These are phyloP conservation scores for Leptopilina clavipes DNA, from an alignment of 1,140 invertebrate genomes.

Conservation along the genomic window DNA sequence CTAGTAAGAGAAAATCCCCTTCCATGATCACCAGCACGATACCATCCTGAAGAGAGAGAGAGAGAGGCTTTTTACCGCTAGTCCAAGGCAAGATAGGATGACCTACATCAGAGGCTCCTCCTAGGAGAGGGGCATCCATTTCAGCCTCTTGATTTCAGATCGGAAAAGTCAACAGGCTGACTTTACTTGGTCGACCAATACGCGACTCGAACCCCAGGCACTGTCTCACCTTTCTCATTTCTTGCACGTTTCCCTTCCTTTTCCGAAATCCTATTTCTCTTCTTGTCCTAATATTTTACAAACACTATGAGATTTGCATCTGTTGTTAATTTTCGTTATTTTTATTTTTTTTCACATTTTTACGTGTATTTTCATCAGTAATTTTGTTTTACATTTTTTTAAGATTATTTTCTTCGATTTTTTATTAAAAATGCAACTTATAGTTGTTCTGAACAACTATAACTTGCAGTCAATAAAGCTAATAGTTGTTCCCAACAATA, in stretches of 20 bases:
- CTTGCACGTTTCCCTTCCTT: neutral
- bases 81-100: slow-evolving; percentile 70
- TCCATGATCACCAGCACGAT: neutral
- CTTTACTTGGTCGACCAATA: slow-evolving; percentile 61
- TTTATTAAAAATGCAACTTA: too few relatives aligned
- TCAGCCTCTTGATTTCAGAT: slow-evolving; percentile 68
- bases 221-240: slow-evolving; percentile 34
- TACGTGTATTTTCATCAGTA: too few relatives aligned
- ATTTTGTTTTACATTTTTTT: too few relatives aligned
- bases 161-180: slow-evolving; percentile 70
- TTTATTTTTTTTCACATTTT: too few relatives aligned
- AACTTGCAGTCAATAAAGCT: too few relatives aligned
- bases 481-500: too few relatives aligned
- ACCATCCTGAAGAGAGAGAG: neutral
- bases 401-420: too few relatives aligned
- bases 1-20: slow-evolving; percentile 49
- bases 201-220: slow-evolving; percentile 40
- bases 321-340: too few relatives aligned
- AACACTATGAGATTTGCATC: too few relatives aligned
- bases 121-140: slow-evolving; percentile 72
- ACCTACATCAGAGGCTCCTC: slow-evolving; percentile 74
- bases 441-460: too few relatives aligned
- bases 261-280: slow-evolving; percentile 45
- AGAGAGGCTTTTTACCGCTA: slow-evolving; percentile 64
- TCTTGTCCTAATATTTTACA: too few relatives aligned